phyloP scores from a whole-genome alignment of 2,113 vertebrate species.

The Egretta garzetta region DNA sequence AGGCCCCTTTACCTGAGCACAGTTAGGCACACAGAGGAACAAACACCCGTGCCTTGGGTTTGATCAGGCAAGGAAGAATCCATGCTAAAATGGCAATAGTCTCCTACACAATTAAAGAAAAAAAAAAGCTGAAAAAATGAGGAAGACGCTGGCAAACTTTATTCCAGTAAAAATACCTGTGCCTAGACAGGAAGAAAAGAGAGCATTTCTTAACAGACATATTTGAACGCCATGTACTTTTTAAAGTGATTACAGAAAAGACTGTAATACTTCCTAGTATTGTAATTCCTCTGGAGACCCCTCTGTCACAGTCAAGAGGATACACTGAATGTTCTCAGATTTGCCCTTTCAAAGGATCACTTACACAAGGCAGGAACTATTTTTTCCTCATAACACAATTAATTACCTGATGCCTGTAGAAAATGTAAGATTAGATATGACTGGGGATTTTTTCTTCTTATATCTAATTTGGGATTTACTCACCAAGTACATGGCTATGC shows the following conservation, averaged over 20 bases:
- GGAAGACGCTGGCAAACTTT: not conserved
- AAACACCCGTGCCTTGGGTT: not conserved
- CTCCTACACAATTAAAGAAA: not conserved
- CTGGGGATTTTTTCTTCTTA: not conserved
- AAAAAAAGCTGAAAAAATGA: not conserved
- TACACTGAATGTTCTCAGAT: not conserved
- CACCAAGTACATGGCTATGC: not conserved
- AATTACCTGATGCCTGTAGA: not conserved
- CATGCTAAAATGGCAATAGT: not conserved
- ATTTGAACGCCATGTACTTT: not conserved
- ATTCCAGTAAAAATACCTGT: not conserved
- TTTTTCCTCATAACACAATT: not conserved
- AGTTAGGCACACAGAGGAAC: not conserved
- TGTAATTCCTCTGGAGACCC: not conserved
- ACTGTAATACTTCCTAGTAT: not conserved
- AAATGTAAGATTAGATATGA: not conserved
- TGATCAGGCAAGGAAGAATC: not conserved
- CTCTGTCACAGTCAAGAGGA: not conserved
- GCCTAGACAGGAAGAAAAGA: not conserved
- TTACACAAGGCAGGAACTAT: not conserved
- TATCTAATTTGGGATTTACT: not conserved
- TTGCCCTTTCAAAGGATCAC: not conserved
- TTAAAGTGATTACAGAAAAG: not conserved
- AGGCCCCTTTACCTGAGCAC: not conserved
- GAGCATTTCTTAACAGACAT: not conserved